These are phyloP conservation scores for Tinea pellionella DNA, from an alignment of 2,888 invertebrate genomes.

Conservation along the genomic window DNA sequence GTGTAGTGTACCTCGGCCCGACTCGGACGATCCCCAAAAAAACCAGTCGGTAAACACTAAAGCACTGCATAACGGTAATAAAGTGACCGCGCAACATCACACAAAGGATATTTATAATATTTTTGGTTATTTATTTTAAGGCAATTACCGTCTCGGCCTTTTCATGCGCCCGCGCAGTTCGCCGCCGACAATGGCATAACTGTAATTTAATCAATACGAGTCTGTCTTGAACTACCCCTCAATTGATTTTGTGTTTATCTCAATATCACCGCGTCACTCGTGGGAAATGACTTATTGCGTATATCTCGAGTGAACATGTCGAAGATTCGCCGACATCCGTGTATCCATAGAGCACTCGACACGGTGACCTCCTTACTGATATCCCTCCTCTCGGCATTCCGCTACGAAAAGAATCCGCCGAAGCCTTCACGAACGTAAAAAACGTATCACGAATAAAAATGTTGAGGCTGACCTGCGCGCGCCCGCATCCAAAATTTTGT, in stretches of 20 bases:
- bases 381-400: not conserved
- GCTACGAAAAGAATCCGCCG: slow-evolving; percentile 5
- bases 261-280: too few species aligned
- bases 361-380: slow-evolving; percentile 1
- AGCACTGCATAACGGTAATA: not conserved
- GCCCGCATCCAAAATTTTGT: slow-evolving; percentile 66
- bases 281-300: too few species aligned
- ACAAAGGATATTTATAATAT: not conserved
- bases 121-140: not conserved
- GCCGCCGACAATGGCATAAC: slow-evolving; percentile 24
- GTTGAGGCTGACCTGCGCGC: slow-evolving; percentile 63
- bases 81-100: not conserved
- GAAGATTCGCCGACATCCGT: not conserved
- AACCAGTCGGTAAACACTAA: not conserved
- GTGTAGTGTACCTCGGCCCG: too few species aligned
- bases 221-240: too few species aligned
- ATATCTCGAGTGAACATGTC: not conserved
- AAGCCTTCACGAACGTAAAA: slow-evolving; percentile 16
- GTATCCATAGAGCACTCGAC: not conserved
- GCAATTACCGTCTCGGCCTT: slow-evolving; percentile 21
- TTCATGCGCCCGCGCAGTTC: slow-evolving; percentile 27
- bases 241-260: too few species aligned
- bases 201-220: too few species aligned
- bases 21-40: not conserved
- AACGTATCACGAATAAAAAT: slow-evolving; percentile 60